phyloP scores from a whole-genome alignment of 2,888 invertebrate genomes.

The Cephus nigrinus region DNA sequence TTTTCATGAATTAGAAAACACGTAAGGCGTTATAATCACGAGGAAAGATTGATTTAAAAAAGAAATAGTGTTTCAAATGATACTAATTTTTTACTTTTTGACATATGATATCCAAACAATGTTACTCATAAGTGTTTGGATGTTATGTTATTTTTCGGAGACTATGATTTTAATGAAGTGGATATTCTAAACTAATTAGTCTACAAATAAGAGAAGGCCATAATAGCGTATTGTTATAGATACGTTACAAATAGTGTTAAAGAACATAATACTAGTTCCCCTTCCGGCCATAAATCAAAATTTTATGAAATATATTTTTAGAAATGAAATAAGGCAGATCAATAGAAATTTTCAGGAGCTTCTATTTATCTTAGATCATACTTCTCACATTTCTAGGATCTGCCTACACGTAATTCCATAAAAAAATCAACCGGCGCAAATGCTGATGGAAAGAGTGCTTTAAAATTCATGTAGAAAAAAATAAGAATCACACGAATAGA shows the following conservation, averaged over 20 bases:
- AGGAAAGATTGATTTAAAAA: no score
- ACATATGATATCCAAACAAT: not conserved
- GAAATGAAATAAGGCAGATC: not conserved
- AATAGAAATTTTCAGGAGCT: not conserved
- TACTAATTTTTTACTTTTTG: not conserved
- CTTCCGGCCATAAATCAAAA: not conserved
- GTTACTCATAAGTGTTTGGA: not conserved
- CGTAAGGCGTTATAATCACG: no score
- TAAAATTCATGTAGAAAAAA: not conserved
- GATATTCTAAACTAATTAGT: slow-evolving; percentile 31
- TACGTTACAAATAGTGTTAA: not conserved
- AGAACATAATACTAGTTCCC: not conserved
- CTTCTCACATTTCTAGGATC: not conserved
- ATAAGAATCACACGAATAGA: not conserved
- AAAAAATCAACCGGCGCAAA: not conserved
- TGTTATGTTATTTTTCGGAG: not conserved
- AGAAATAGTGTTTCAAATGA: not conserved
- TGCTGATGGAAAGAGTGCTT: not conserved
- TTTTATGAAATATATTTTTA: not conserved
- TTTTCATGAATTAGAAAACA: not conserved
- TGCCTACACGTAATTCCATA: not conserved
- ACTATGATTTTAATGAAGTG: not conserved
- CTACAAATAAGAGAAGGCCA: slow-evolving; percentile 55
- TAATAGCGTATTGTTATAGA: slow-evolving; percentile 36
- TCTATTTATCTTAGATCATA: not conserved